Evolutionary conservation across 2,888 invertebrate genomes (phyloP).

Genomic region (Anaspis maculata): DNA sequence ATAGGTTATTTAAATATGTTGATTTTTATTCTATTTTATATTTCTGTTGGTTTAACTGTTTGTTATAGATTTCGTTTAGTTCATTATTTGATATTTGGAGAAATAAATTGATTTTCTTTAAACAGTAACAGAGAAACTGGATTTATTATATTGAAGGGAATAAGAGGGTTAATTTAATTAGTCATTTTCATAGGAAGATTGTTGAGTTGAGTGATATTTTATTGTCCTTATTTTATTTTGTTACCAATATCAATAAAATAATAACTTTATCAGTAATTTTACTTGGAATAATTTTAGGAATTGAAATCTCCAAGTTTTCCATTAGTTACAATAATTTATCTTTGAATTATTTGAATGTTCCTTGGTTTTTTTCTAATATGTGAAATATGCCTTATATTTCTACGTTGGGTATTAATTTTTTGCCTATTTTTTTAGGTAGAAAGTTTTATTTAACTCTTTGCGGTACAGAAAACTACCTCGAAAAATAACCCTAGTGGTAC

Average conservation of each 20-base stretch:
- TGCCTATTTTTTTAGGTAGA: slow-evolving; percentile 42
- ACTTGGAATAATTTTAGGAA: slow-evolving; percentile 40
- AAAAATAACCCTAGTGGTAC: too few species aligned
- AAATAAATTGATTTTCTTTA: slow-evolving; percentile 44
- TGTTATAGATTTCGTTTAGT: slow-evolving; percentile 40
- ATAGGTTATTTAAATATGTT: slow-evolving; percentile 48
- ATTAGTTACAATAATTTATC: slow-evolving; percentile 40
- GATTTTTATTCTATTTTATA: slow-evolving; percentile 48
- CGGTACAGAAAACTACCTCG: too few species aligned
- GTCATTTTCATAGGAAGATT: slow-evolving; percentile 48
- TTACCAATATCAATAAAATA: slow-evolving; percentile 46
- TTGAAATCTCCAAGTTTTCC: slow-evolving; percentile 42
- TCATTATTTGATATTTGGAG: slow-evolving; percentile 49
- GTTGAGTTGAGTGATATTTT: slow-evolving; percentile 50
- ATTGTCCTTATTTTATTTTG: slow-evolving; percentile 47
- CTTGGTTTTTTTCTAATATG: not conserved
- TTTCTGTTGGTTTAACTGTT: slow-evolving; percentile 52
- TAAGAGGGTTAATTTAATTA: slow-evolving; percentile 42
- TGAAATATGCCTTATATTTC: slow-evolving; percentile 31
- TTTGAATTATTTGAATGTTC: slow-evolving; percentile 27
- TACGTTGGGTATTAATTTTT: slow-evolving; percentile 38
- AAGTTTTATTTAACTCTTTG: slow-evolving; percentile 44
- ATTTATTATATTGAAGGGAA: slow-evolving; percentile 42
- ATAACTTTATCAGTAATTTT: slow-evolving; percentile 47
- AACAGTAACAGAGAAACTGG: slow-evolving; percentile 47